Evolutionary conservation across 2,113 vertebrate genomes (phyloP).

Genomic region (Chionis minor): DNA sequence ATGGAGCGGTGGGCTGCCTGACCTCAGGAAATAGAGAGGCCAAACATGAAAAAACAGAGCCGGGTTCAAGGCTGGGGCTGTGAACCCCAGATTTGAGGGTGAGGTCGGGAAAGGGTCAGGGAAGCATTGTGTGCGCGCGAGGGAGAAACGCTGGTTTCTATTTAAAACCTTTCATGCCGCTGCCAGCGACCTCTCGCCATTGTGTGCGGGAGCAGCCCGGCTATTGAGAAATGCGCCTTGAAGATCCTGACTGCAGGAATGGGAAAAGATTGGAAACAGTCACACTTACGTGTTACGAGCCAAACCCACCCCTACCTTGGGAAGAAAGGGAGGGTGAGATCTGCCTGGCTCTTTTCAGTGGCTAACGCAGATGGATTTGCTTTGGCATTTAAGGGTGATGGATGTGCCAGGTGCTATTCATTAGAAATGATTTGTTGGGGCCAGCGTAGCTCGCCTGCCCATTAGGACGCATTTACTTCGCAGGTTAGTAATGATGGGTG

Average conservation of each 20-base stretch:
- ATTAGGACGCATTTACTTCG: slow-evolving; percentile 63
- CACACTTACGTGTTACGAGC: not conserved
- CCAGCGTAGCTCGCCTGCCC: slow-evolving; percentile 30
- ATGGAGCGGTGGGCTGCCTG: slow-evolving; percentile 67
- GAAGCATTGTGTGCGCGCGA: slow-evolving; percentile 7
- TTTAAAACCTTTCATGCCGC: slow-evolving; percentile 31
- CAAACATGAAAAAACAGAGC: slow-evolving; percentile 71
- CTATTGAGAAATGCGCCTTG: not conserved
- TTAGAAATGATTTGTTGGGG: slow-evolving; percentile 58
- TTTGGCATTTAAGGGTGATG: slow-evolving; percentile 21
- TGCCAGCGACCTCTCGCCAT: slow-evolving; percentile 19
- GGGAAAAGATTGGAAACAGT: slow-evolving; percentile 42
- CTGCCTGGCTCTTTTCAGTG: slow-evolving; percentile 44
- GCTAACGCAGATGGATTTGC: slow-evolving; percentile 45
- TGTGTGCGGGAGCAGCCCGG: slow-evolving; percentile 45
- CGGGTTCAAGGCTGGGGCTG: slow-evolving; percentile 64
- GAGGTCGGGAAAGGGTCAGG: slow-evolving; percentile 50
- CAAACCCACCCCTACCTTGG: slow-evolving; percentile 19
- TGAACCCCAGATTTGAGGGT: slow-evolving; percentile 58
- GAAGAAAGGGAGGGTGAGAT: not conserved
- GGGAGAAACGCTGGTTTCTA: slow-evolving; percentile 38
- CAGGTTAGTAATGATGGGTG: slow-evolving; percentile 63
- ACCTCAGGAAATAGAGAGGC: slow-evolving; percentile 73
- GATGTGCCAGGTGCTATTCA: slow-evolving; percentile 59
- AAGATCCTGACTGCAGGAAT: not conserved